phyloP scores from a whole-genome alignment of 2,888 invertebrate genomes.

The Drosophila fungiperda region DNA sequence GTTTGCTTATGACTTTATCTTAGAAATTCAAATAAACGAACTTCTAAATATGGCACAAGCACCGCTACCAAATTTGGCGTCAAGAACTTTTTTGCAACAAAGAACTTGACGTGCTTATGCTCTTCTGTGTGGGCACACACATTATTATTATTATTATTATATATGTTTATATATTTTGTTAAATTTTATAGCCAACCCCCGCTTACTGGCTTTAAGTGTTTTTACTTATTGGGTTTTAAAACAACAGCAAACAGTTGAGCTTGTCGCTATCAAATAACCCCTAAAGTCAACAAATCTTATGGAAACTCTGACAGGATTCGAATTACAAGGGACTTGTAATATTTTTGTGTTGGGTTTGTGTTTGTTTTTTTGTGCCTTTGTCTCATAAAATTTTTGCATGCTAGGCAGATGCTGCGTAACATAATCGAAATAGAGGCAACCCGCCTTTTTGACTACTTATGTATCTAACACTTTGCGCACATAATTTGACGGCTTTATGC shows the following conservation, averaged over 20 bases:
- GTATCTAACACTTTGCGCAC: slow-evolving; percentile 35
- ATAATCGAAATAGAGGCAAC: slow-evolving; percentile 18
- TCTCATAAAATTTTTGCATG: slow-evolving; percentile 36
- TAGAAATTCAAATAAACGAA: slow-evolving; percentile 48
- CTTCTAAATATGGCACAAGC: slow-evolving; percentile 55
- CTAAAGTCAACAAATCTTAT: slow-evolving; percentile 12
- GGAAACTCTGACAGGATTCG: slow-evolving; percentile 2
- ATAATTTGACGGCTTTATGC: slow-evolving; percentile 59
- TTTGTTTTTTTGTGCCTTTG: slow-evolving; percentile 19
- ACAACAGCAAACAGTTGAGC: slow-evolving; percentile 20
- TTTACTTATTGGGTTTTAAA: slow-evolving; percentile 8
- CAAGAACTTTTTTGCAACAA: slow-evolving; percentile 34
- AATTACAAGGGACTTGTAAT: slow-evolving; percentile 21
- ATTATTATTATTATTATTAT: too few species aligned
- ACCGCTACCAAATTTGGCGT: slow-evolving; percentile 63
- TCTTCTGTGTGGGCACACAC: slow-evolving; percentile 28
- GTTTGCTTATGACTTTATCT: slow-evolving; percentile 57
- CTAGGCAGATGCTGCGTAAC: not conserved
- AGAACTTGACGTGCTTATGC: slow-evolving; percentile 34
- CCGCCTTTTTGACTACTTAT: slow-evolving; percentile 16
- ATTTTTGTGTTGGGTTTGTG: slow-evolving; percentile 6
- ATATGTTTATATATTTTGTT: not conserved
- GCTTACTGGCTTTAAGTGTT: slow-evolving; percentile 40
- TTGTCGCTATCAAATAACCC: slow-evolving; percentile 10
- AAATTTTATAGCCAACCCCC: slow-evolving; percentile 47